Conservation (phyloP, 2,113 vertebrate genomes). For the Ciconia stormi region DNA sequence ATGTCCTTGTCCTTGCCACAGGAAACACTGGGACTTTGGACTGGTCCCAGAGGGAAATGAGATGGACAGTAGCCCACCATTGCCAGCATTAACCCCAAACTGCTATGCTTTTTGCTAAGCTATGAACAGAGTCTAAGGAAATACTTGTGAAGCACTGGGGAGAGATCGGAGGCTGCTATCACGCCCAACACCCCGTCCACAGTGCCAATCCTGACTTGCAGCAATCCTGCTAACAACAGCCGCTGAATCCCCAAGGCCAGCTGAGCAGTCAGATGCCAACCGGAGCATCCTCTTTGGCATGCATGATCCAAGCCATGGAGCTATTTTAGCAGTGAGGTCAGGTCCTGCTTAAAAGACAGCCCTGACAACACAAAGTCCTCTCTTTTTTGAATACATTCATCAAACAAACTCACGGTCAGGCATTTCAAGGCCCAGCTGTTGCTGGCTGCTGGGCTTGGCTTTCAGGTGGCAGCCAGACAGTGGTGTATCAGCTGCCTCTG, state of each 20-base stretch:
- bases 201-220: neutral
- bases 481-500: neutral
- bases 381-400: neutral
- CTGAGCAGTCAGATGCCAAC: neutral
- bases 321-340: neutral
- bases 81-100: no score
- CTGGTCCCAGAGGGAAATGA: rapidly evolving
- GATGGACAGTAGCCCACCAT: neutral
- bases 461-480: neutral
- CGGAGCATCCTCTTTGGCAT: neutral
- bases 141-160: no score
- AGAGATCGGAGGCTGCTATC: no score
- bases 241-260: neutral
- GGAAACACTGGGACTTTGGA: neutral
- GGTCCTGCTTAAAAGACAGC: neutral
- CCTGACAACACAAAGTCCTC: neutral
- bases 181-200: neutral
- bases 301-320: neutral
- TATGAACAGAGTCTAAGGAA: neutral
- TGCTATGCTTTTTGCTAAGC: neutral
- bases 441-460: neutral
- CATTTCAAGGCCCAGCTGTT: neutral
- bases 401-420: neutral
- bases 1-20: neutral
- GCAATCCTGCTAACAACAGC: neutral